A percentile compares a stretch with the other conserved stretches of the same genome.
Conservation (phyloP, 2,113 vertebrate genomes). For the Camelus bactrianus region DNA sequence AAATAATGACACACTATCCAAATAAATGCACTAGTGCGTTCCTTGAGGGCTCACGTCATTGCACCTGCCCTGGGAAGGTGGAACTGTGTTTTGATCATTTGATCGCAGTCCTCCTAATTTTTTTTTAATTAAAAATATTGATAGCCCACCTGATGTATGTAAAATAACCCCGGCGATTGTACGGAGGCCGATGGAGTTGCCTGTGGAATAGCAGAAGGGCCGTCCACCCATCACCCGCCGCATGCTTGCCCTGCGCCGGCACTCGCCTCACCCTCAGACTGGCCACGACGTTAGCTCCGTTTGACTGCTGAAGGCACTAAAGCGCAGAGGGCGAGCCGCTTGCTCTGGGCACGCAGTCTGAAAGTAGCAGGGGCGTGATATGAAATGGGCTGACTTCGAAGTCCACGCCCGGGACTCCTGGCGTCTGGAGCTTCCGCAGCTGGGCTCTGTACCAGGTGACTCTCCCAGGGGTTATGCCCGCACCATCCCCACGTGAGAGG, state of each 20-base stretch:
- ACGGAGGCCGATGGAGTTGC: not conserved
- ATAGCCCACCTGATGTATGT: not conserved
- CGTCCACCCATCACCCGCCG: not conserved
- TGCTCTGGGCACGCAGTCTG: not conserved
- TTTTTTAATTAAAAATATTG: slow-evolving; percentile 18
- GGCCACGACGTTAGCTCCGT: not conserved
- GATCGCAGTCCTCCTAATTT: not conserved
- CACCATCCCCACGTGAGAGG: rapidly evolving
- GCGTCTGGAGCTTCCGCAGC: not conserved
- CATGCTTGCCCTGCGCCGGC: rapidly evolving
- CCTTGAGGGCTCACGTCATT: not conserved
- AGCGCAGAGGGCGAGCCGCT: not conserved
- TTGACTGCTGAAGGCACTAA: not conserved
- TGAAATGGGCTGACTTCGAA: not conserved
- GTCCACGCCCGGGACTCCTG: not conserved
- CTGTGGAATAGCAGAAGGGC: not conserved
- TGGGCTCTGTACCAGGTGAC: too few relatives aligned
- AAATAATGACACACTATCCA: not conserved
- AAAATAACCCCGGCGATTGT: not conserved
- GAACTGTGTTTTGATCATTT: not conserved
- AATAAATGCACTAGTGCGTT: not conserved
- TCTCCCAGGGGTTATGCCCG: rapidly evolving
- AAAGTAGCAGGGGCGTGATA: not conserved
- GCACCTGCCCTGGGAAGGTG: not conserved
- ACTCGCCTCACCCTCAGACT: not conserved